Conservation (phyloP, 1,140 invertebrate species). For the Scylla paramamosain region DNA sequence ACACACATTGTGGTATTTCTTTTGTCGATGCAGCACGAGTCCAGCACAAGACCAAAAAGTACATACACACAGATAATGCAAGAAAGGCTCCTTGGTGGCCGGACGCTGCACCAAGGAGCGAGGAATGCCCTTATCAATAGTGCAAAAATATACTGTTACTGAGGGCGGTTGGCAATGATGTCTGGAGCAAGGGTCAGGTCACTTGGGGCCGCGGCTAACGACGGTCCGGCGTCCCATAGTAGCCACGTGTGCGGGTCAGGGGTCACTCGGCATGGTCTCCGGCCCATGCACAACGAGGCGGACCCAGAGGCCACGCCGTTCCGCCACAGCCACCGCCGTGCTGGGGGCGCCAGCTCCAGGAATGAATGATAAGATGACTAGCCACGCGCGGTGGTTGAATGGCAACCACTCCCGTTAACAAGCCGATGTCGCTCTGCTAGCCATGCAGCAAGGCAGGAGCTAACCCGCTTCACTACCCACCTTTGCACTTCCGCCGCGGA, state of each 20-base stretch:
- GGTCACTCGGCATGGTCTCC: neutral
- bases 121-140: neutral
- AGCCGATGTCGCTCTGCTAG: neutral
- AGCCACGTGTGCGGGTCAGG: conserved; percentile 7
- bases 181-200: conserved; percentile 7
- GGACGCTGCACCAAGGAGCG: neutral
- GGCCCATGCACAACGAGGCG: neutral
- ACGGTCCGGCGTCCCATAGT: neutral
- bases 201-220: neutral
- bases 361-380: neutral
- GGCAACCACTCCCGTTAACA: neutral
- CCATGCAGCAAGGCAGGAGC: neutral
- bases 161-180: neutral
- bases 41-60: neutral
- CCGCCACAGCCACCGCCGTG: neutral
- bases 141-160: conserved; percentile 16
- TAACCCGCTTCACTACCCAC: neutral
- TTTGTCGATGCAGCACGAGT: neutral
- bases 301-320: neutral
- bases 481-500: neutral
- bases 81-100: neutral
- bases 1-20: neutral
- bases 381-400: neutral
- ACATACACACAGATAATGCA: neutral
- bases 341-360: neutral